These are phyloP conservation scores for Calycopis cecrops DNA, from an alignment of 1,140 invertebrate genomes.

Conservation along the genomic window DNA sequence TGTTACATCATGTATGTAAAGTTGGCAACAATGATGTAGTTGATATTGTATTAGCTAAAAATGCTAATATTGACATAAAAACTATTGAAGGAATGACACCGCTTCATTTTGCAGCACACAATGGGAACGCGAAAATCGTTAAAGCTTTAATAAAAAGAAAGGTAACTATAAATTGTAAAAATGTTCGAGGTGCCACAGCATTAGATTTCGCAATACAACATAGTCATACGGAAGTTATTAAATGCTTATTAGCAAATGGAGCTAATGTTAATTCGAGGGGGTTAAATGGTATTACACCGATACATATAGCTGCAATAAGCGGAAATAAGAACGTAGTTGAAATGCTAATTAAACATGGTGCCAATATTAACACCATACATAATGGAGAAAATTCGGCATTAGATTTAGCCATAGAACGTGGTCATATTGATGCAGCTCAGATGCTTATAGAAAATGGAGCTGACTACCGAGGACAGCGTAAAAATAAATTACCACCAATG, in stretches of 20 bases:
- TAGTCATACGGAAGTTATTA: neutral
- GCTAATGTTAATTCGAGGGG: slow-evolving; percentile 1
- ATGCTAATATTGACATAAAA: neutral
- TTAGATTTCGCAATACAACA: neutral
- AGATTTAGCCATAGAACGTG: neutral
- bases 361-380: neutral
- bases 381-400: slow-evolving; percentile 4
- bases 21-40: neutral
- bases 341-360: neutral
- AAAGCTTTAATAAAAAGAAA: neutral
- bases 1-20: neutral
- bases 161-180: neutral
- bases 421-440: neutral
- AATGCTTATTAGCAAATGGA: neutral
- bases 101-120: neutral
- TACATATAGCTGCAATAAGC: neutral
- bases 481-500: slow-evolving; percentile 7
- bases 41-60: neutral
- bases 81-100: neutral
- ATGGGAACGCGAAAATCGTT: neutral
- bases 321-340: neutral
- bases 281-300: neutral
- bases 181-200: neutral
- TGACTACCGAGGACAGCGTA: neutral
- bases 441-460: neutral